Conservation (phyloP, 2,888 invertebrate genomes). For the Scaptodrosophila latifasciaeformis region DNA sequence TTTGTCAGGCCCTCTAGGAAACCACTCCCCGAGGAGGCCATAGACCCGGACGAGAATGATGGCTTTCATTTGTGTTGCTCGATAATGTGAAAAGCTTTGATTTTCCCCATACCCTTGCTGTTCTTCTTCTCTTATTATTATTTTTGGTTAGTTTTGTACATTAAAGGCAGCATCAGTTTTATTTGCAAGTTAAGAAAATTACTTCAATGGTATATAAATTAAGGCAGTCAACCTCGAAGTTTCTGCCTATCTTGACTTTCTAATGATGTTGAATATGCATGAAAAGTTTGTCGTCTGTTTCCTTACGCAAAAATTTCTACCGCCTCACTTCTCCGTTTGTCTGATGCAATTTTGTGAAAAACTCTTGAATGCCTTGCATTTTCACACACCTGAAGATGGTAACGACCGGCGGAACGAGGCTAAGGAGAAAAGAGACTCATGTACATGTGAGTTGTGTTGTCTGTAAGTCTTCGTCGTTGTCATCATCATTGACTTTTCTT, state of each 20-base stretch:
- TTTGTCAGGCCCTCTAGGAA: too few species aligned
- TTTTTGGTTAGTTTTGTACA: too few species aligned
- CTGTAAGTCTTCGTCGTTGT: slow-evolving; percentile 4
- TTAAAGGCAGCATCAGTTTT: not conserved
- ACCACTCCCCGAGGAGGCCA: too few species aligned
- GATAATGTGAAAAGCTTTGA: too few species aligned
- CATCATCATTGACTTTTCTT: slow-evolving; percentile 29
- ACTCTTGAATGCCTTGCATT: not conserved
- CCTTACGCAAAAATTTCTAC: slow-evolving; percentile 45
- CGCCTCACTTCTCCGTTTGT: slow-evolving; percentile 1
- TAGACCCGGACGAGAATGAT: too few species aligned
- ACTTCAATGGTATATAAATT: not conserved
- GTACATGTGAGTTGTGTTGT: too few species aligned
- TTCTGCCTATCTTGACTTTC: slow-evolving; percentile 61
- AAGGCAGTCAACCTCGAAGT: too few species aligned
- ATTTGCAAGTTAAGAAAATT: not conserved
- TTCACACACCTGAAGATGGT: not conserved
- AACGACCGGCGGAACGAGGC: too few species aligned
- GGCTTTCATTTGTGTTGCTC: too few species aligned
- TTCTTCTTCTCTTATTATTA: too few species aligned
- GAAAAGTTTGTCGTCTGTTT: slow-evolving; percentile 52
- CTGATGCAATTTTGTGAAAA: not conserved
- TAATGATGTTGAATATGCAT: slow-evolving; percentile 70
- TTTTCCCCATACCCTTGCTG: too few species aligned
- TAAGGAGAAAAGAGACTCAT: too few species aligned